Conservation (phyloP, 2,888 invertebrate genomes). For the Diogma glabrata region DNA sequence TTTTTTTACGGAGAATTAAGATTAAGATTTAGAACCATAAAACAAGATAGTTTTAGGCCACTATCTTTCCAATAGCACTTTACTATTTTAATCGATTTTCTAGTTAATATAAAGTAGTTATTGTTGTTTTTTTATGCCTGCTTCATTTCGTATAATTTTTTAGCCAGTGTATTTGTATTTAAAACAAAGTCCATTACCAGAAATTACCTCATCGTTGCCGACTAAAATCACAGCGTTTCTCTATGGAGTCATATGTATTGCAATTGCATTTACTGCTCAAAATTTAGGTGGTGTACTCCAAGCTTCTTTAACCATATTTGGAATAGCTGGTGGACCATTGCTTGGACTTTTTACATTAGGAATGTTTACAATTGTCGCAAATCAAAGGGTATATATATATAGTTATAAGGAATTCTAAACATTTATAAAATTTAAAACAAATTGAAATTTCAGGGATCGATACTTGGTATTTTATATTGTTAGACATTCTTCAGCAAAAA, state of each 20-base stretch:
- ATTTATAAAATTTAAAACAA: constrained; percentile 7
- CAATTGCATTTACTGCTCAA: constrained; percentile 67
- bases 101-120: too few relatives aligned
- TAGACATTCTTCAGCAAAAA: too few relatives aligned
- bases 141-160: too few relatives aligned
- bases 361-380: constrained; percentile 64
- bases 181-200: constrained; percentile 31
- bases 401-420: constrained; percentile 11
- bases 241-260: constrained; percentile 67
- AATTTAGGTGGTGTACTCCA: constrained; percentile 78
- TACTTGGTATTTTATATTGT: too few relatives aligned
- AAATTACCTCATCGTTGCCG: constrained; percentile 39
- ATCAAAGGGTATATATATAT: constrained; percentile 44
- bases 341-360: constrained; percentile 76
- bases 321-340: constrained; percentile 78
- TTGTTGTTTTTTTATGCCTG: too few relatives aligned
- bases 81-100: too few relatives aligned
- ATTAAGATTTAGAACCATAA: too few relatives aligned
- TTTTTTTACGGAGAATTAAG: too few relatives aligned
- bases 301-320: constrained; percentile 74
- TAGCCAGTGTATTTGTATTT: constrained; percentile 34
- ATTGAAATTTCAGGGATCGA: constrained; percentile 47
- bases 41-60: too few relatives aligned
- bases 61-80: too few relatives aligned
- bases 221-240: constrained; percentile 56